These are phyloP conservation scores for Blastobasis lacticolella DNA, from an alignment of 2,888 invertebrate genomes.

Conservation along the genomic window DNA sequence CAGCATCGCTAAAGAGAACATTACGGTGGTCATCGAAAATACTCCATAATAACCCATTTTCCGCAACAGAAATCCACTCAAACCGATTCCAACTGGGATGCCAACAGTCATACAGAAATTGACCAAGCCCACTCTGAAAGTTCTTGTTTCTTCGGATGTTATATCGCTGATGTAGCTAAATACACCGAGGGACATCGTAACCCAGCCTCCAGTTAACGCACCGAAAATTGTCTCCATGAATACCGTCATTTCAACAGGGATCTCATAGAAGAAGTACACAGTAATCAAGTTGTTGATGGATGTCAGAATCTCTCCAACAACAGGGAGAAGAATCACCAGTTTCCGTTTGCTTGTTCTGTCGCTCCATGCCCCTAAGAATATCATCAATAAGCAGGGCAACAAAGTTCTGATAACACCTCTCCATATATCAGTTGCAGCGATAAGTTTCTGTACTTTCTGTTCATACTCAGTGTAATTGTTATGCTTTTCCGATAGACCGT, in stretches of 20 bases:
- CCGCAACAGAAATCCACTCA: constrained; percentile 65
- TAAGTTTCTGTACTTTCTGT: constrained; percentile 74
- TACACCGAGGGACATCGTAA: constrained; percentile 73
- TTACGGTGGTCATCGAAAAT: constrained; percentile 46
- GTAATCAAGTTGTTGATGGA: constrained; percentile 68
- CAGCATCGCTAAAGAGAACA: constrained; percentile 76
- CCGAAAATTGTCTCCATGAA: constrained; percentile 70
- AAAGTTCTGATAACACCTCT: constrained; percentile 71
- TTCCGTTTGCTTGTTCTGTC: constrained; percentile 74
- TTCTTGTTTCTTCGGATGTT: constrained; percentile 72
- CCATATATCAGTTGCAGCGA: constrained; percentile 73
- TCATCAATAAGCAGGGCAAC: constrained; percentile 71
- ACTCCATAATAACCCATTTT: constrained; percentile 62
- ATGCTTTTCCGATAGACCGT: constrained; percentile 46
- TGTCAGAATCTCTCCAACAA: constrained; percentile 68
- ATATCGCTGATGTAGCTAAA: constrained; percentile 78
- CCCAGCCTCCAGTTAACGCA: constrained; percentile 71
- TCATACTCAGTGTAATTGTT: constrained; percentile 74
- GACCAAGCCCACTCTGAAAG: constrained; percentile 76
- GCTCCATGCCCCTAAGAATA: constrained; percentile 77
- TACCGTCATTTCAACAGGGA: constrained; percentile 70
- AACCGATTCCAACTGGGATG: constrained; percentile 69
- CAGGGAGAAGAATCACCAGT: constrained; percentile 71
- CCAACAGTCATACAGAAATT: constrained; percentile 76
- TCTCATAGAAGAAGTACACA: constrained; percentile 73